Conservation (phyloP, 2,797 vertebrate species). For the Xenopus petersii region DNA sequence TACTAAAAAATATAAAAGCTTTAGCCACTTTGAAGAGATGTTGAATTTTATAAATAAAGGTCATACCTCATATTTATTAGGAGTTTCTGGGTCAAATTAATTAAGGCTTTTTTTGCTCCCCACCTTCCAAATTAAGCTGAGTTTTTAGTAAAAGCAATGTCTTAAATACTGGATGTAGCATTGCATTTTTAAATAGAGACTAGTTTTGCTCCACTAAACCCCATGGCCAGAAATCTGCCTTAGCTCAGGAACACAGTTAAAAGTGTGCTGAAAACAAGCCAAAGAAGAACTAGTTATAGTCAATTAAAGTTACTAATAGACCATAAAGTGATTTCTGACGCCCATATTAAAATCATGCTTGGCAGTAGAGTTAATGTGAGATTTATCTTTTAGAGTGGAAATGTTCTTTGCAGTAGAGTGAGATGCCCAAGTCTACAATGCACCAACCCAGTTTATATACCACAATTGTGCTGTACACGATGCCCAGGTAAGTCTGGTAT, state of each 20-base stretch:
- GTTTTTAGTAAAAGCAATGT: too few species aligned
- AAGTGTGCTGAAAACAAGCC: not conserved
- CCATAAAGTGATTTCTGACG: too few species aligned
- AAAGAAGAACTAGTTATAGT: not conserved
- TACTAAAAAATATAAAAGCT: too few species aligned
- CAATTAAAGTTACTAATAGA: too few species aligned
- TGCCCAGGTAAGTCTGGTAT: slow-evolving; percentile 69
- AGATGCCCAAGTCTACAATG: slow-evolving; percentile 73
- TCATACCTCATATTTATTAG: too few species aligned
- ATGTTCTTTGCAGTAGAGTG: slow-evolving; percentile 73
- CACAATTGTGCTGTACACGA: slow-evolving; percentile 74
- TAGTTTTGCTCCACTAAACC: not conserved
- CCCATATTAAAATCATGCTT: not conserved
- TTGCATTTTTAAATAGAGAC: too few species aligned
- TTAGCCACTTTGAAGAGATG: too few species aligned
- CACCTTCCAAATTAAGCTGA: too few species aligned
- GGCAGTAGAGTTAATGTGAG: not conserved
- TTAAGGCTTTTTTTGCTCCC: too few species aligned
- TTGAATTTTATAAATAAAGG: too few species aligned
- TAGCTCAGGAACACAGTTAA: not conserved
- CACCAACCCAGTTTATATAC: slow-evolving; percentile 66
- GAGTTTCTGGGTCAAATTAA: too few species aligned
- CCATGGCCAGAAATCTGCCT: not conserved
- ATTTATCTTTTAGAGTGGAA: slow-evolving; percentile 66
- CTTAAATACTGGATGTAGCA: too few species aligned